Evolutionary conservation across 2,888 invertebrate genomes (phyloP).

Genomic region (Elmis aenea): DNA sequence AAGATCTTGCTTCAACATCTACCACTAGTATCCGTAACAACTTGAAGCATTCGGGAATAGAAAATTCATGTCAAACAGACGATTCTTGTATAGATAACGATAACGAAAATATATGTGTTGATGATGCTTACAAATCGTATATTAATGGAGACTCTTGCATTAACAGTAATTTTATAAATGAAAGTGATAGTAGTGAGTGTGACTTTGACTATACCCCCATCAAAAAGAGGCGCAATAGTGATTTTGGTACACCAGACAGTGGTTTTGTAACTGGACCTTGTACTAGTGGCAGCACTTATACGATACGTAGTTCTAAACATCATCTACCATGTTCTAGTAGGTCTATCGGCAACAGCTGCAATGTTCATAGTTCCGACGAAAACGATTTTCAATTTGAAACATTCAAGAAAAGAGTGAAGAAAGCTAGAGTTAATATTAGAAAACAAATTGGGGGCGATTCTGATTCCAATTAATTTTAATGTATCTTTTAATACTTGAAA

Average conservation of each 20-base stretch:
- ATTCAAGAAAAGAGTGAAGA: conserved; percentile 57
- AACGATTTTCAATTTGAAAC: conserved; percentile 50
- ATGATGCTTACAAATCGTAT: conserved; percentile 11
- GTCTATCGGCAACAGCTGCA: conserved; percentile 24
- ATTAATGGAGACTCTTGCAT: conserved; percentile 7
- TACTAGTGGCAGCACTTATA: conserved; percentile 30
- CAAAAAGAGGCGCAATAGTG: conserved; percentile 31
- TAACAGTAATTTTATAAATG: conserved; percentile 29
- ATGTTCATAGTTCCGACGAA: conserved; percentile 37
- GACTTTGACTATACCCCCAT: conserved; percentile 38
- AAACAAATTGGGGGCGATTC: conserved; percentile 59
- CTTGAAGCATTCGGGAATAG: background rate
- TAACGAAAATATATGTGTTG: conserved; percentile 13
- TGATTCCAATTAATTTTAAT: conserved; percentile 53
- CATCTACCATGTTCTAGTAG: conserved; percentile 31
- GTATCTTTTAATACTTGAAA: conserved; percentile 1
- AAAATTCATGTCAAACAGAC: conserved; percentile 8
- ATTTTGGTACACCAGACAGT: conserved; percentile 37
- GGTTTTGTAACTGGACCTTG: conserved; percentile 41
- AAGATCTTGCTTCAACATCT: conserved; percentile 10
- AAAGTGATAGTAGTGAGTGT: conserved; percentile 35
- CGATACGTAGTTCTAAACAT: conserved; percentile 24
- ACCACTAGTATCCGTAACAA: background rate
- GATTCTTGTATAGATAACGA: conserved; percentile 6
- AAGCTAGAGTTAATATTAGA: conserved; percentile 58